Percentiles rank a stretch among this genome's conserved stretches.
Evolutionary conservation across 2,888 invertebrate genomes (phyloP).

Genomic region (Hipparchia sbordonii): DNA sequence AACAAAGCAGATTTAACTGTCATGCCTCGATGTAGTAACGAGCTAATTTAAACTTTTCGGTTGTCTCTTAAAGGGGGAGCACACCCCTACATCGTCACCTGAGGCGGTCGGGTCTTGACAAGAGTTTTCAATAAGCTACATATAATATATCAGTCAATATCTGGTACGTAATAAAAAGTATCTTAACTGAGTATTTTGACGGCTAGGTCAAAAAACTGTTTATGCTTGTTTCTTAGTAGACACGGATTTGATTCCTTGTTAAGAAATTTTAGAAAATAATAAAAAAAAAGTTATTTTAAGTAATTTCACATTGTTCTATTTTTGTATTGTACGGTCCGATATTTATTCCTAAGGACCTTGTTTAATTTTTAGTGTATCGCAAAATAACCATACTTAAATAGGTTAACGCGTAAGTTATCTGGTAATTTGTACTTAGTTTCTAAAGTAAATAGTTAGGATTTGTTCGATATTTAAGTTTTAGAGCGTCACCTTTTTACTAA

Average conservation of each 20-base stretch:
- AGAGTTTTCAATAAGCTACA: constrained; percentile 64
- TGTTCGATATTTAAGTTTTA: neutral
- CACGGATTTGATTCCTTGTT: too few species aligned
- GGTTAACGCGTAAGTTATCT: too few species aligned
- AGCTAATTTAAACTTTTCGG: constrained; percentile 83
- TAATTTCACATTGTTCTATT: too few species aligned
- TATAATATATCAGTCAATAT: constrained; percentile 42
- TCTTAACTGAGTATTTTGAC: neutral
- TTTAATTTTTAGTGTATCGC: too few species aligned
- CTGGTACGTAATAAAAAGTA: constrained; percentile 10
- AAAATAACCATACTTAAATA: too few species aligned
- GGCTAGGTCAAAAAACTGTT: neutral
- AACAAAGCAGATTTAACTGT: constrained; percentile 74
- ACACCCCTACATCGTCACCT: constrained; percentile 61
- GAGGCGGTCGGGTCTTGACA: constrained; percentile 69
- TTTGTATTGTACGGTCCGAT: too few species aligned
- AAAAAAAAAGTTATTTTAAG: too few species aligned
- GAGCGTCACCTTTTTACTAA: neutral
- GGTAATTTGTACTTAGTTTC: too few species aligned
- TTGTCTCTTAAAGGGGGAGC: constrained; percentile 54
- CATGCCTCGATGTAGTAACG: constrained; percentile 76
- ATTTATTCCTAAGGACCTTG: too few species aligned
- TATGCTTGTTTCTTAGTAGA: too few species aligned
- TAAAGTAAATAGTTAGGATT: neutral
- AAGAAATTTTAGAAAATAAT: too few species aligned